phyloP scores from a whole-genome alignment of 1,140 invertebrate genomes.

The Conopomorpha cramerella region DNA sequence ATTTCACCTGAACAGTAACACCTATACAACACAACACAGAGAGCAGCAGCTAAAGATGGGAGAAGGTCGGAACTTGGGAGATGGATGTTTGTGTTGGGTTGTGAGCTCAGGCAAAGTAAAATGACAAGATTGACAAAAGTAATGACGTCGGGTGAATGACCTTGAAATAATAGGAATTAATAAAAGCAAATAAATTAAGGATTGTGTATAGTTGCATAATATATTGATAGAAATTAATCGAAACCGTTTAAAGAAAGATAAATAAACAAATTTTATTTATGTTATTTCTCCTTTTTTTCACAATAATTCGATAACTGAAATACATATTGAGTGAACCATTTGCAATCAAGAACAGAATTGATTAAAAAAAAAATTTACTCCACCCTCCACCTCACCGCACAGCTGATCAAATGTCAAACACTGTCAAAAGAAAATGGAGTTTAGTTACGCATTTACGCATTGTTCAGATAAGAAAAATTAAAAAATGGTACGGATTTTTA shows the following conservation, averaged over 20 bases:
- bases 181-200: too few species aligned
- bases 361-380: constrained; percentile 7
- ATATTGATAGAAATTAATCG: neutral
- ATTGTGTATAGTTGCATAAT: too few species aligned
- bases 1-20: neutral
- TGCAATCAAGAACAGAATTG: constrained; percentile 5
- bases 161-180: too few species aligned
- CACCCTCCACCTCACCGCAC: constrained; percentile 38
- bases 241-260: neutral
- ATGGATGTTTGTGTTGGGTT: too few species aligned
- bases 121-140: too few species aligned
- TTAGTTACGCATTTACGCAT: constrained; percentile 54
- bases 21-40: neutral
- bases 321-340: neutral
- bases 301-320: neutral
- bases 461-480: constrained; percentile 34
- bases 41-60: too few species aligned
- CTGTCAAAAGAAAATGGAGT: constrained; percentile 60
- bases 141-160: too few species aligned
- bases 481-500: constrained; percentile 44
- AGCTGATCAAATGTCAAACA: constrained; percentile 59
- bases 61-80: too few species aligned
- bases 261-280: neutral
- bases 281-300: neutral
- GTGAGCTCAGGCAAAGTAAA: too few species aligned